Percentiles rank a stretch among this genome's conserved stretches.
phyloP scores from a whole-genome alignment of 2,113 vertebrate genomes.

The Proteles cristata region DNA sequence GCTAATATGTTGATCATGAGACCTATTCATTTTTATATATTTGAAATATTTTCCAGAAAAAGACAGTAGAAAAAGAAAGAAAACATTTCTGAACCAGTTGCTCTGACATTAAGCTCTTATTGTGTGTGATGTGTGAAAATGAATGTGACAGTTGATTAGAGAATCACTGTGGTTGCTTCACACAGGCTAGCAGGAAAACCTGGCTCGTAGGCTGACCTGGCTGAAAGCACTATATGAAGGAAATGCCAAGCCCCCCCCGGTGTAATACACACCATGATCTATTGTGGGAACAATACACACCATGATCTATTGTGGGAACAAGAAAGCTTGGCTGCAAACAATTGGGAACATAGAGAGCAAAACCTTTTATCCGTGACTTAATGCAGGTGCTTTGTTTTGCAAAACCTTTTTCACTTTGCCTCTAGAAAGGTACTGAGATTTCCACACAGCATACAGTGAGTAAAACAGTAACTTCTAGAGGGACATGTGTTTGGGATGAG shows the following conservation, averaged over 20 bases:
- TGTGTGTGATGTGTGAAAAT: conserved; percentile 58
- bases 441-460: neutral
- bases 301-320: neutral
- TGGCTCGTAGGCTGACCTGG: neutral
- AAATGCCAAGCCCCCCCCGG: neutral
- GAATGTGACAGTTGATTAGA: conserved; percentile 68
- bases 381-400: conserved; percentile 1
- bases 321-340: neutral
- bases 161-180: neutral
- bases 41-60: neutral
- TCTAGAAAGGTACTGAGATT: neutral
- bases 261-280: neutral
- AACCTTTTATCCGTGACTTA: neutral
- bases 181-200: conserved; percentile 46
- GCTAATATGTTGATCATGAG: neutral
- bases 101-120: conserved; percentile 27
- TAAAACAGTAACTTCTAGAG: neutral
- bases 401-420: neutral
- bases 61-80: neutral
- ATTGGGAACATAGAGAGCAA: neutral
- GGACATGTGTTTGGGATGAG: neutral
- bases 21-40: neutral
- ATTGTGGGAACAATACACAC: neutral
- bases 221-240: neutral
- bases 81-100: neutral